Conservation (phyloP, 2,797 vertebrate species). For the Enteromius treurensis region DNA sequence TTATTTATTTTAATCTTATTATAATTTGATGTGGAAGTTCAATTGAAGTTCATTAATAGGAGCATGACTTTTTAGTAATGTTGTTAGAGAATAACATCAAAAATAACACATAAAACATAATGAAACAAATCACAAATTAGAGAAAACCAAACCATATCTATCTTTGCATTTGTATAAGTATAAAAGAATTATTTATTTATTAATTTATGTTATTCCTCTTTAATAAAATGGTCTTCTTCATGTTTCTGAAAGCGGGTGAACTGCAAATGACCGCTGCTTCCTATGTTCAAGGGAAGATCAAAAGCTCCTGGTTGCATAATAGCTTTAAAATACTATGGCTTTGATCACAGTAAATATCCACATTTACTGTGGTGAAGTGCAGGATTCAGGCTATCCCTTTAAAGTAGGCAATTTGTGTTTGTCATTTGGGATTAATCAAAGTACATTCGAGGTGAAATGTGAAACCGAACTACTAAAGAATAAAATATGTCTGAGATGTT, state of each 20-base stretch:
- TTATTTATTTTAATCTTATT: not conserved
- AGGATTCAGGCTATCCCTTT: conserved; percentile 32
- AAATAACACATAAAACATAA: conserved; percentile 21
- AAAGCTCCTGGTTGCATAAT: conserved; percentile 45
- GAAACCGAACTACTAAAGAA: conserved; percentile 28
- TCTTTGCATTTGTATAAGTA: conserved; percentile 8
- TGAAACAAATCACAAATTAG: conserved; percentile 36
- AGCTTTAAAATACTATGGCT: conserved; percentile 43
- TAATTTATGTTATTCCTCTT: conserved; percentile 5
- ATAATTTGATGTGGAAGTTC: too few relatives aligned
- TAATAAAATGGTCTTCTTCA: conserved; percentile 36
- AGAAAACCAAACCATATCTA: conserved; percentile 26
- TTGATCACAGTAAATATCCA: conserved; percentile 59
- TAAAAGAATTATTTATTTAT: conserved; percentile 21
- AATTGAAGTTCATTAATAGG: not conserved
- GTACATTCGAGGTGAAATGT: conserved; percentile 36
- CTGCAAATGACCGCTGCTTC: conserved; percentile 46
- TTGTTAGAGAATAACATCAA: conserved; percentile 37
- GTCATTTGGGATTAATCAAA: conserved; percentile 42
- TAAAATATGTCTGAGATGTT: conserved; percentile 46
- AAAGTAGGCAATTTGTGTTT: conserved; percentile 22
- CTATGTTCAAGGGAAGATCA: conserved; percentile 51
- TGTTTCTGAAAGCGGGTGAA: conserved; percentile 40
- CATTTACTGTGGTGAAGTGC: conserved; percentile 52
- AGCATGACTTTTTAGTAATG: conserved; percentile 44